phyloP scores from a whole-genome alignment of 2,797 vertebrate genomes.

The Gymnoscopelus braueri region DNA sequence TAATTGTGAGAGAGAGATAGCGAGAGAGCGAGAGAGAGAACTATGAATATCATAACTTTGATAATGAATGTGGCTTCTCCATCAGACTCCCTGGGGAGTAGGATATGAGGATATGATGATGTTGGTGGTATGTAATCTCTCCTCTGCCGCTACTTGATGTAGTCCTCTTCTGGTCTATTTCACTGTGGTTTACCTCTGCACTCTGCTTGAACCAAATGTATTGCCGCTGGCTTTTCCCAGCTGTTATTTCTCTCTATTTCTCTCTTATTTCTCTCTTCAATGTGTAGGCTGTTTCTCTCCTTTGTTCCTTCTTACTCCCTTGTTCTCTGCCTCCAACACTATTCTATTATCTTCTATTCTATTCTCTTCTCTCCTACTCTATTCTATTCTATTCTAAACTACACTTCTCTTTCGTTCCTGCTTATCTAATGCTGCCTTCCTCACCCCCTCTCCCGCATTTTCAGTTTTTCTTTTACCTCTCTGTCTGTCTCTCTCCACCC shows the following conservation, averaged over 20 bases:
- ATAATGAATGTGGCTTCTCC: conserved; percentile 21
- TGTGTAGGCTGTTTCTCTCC: background rate
- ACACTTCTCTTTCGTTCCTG: background rate
- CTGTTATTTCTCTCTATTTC: background rate
- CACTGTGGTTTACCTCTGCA: conserved; percentile 57
- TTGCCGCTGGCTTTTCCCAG: conserved; percentile 10
- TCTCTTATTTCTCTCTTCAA: too few species aligned
- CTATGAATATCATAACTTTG: conserved; percentile 37
- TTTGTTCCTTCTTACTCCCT: background rate
- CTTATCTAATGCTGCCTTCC: background rate
- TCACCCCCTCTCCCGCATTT: background rate
- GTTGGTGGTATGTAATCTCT: conserved; percentile 32
- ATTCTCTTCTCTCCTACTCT: background rate
- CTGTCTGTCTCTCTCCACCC: conserved; percentile 25
- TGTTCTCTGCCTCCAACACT: conserved; percentile 7
- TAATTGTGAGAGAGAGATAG: conserved; percentile 1
- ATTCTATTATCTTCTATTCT: background rate
- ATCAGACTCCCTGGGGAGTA: conserved; percentile 35
- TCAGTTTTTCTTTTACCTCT: conserved; percentile 8
- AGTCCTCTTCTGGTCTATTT: conserved; percentile 29
- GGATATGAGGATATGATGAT: conserved; percentile 28
- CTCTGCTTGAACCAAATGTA: conserved; percentile 55
- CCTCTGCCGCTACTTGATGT: conserved; percentile 16
- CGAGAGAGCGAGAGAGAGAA: conserved; percentile 11
- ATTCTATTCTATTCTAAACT: background rate